Base-by-base conservation (phyloP, 2,888 invertebrate species). In the Pammene aurita region DNA sequence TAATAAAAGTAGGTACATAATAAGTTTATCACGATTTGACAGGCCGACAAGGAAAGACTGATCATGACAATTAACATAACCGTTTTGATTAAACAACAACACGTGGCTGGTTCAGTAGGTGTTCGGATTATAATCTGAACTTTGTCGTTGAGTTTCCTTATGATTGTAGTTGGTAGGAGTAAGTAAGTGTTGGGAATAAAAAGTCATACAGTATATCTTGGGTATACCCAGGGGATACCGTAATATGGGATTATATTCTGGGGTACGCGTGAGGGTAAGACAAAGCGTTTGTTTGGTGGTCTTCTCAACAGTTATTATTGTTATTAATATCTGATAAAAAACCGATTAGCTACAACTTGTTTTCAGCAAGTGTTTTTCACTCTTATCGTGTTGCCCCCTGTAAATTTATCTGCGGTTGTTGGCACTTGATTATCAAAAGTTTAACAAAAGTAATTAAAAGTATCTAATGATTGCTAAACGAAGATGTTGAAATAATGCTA, bases 361-460 rank as follows among this genome's bases (percentile, higher is more conserved):
- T 69, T 66, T 70, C 61, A 62, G 62, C 62, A 55, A 64, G 38
- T 67, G 72, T 79, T 81, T 78, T 79, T 76, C 73, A 67, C 58
- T 69, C 72, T 76, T 82, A 81, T 83, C 80, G 71, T 68, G 70
- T 80, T 26, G 26, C 26, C 26, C 26, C 26, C 26, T 26, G 26
- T 26, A 26, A 26, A 26, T 26, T 26, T 26, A 84, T 83, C 83
- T 72, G 79, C 79, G 76, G 75, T 76, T 74, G 81, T 82, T 83
- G 82, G 82, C 77, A 81, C 70, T 75, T 75, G 72, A 72, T 74
- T 77, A 82, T 81, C 81, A 13, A 66, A 73, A 64, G 62, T 65
- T 67, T 66, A 68, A 67, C 63, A 73, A 75, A 71, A 66, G 75
- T 66, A 73, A 70, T 35, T 16, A 16, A 14, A 11, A 50, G 10